These are phyloP conservation scores for Panzeria rudis DNA, from an alignment of 2,888 invertebrate genomes.

Conservation along the genomic window DNA sequence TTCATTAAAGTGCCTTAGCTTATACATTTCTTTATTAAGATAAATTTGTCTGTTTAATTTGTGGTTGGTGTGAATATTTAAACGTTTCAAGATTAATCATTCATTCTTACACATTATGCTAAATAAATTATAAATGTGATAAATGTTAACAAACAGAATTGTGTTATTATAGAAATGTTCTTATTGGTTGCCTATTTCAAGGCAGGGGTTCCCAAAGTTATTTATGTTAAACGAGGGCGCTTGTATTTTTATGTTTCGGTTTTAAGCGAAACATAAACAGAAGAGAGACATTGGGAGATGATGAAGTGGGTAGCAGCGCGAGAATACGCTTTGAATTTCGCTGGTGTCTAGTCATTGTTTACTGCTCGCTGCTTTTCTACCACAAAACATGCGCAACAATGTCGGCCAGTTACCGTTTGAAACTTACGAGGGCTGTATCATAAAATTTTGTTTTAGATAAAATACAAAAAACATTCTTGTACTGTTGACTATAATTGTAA, in stretches of 20 bases:
- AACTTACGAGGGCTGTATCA: not conserved
- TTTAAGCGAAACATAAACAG: not conserved
- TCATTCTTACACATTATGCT: constrained; percentile 47
- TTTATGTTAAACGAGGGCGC: not conserved
- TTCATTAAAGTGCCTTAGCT: not conserved
- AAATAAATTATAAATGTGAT: constrained; percentile 56
- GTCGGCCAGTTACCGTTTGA: too few relatives aligned
- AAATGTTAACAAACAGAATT: constrained; percentile 29
- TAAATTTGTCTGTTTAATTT: not conserved
- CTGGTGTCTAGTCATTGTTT: too few relatives aligned
- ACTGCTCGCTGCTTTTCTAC: too few relatives aligned
- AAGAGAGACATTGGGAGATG: too few relatives aligned
- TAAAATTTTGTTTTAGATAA: too few relatives aligned
- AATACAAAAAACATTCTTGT: not conserved
- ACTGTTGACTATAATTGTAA: too few relatives aligned
- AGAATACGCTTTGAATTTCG: too few relatives aligned
- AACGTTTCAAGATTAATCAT: constrained; percentile 48
- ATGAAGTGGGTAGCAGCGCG: too few relatives aligned
- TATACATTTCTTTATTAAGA: not conserved
- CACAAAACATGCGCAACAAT: too few relatives aligned
- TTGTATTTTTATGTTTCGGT: not conserved
- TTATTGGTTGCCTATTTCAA: not conserved
- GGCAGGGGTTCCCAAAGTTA: constrained; percentile 19
- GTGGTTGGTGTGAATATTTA: constrained; percentile 26
- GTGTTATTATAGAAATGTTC: constrained; percentile 14